phyloP scores from a whole-genome alignment of 2,113 vertebrate species.

The Dasypus novemcinctus region DNA sequence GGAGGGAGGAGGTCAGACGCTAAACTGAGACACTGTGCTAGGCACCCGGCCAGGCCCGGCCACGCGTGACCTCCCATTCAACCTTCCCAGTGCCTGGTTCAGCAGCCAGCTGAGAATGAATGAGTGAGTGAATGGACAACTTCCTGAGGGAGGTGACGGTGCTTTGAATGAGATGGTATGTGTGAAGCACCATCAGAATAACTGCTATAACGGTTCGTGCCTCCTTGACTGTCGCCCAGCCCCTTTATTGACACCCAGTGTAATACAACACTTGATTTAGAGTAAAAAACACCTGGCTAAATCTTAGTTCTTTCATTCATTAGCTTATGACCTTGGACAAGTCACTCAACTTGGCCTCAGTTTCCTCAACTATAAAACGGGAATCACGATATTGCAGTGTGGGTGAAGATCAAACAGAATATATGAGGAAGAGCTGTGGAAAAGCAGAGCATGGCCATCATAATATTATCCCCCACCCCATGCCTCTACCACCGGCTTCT shows the following conservation, averaged over 20 bases:
- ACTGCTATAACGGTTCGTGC: neutral
- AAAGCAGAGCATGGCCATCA: neutral
- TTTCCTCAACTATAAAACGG: neutral
- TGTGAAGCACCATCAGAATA: neutral
- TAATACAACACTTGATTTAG: neutral
- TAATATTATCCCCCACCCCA: neutral
- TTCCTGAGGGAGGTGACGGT: neutral
- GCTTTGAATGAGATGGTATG: neutral
- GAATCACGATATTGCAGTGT: neutral
- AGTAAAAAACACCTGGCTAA: neutral
- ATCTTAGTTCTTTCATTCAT: neutral
- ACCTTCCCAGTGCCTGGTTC: neutral
- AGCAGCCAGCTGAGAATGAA: neutral
- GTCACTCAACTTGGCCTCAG: neutral
- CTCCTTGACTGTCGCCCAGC: neutral
- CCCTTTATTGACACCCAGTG: neutral
- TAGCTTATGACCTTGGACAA: neutral
- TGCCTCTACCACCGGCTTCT: accelerated
- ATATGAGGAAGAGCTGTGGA: neutral
- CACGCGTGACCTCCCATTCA: neutral
- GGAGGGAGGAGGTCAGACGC: neutral
- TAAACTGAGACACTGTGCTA: neutral
- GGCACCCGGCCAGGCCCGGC: neutral
- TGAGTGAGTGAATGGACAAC: neutral
- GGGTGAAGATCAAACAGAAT: neutral